Evolutionary conservation across 2,797 vertebrate species (phyloP), one percentile per base, ranked within the genome.

Genomic region (Avahi laniger): DNA sequence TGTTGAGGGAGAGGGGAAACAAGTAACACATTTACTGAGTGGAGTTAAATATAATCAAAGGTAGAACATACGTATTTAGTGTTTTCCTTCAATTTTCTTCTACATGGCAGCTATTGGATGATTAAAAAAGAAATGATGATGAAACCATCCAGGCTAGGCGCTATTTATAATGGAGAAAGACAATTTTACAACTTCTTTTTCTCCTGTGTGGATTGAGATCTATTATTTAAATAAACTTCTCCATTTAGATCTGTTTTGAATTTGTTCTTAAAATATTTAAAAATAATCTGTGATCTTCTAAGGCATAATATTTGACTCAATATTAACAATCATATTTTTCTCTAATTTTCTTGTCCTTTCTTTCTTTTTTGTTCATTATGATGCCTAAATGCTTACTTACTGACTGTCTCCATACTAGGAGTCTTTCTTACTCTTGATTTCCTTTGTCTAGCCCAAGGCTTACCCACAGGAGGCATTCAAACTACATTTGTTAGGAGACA

Each of bases 41-140:
- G 33, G 1, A 41, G 4, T 93, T 76, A 90, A 61, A 70, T 52
- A 93, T 54, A 86, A 14, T 33, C 33, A 90, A 75, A 93, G 76
- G 26, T 76, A 76, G 30, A 95, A 75, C 26, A 18, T 63, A 85
- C 67, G 15, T 59, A 85, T 81, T 85, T 85, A 76, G 69, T 86
- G 20, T 61, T 94, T 90, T 76, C 22, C 43, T 95, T 92, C 33
- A 67, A 57, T 92, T 85, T 92, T 38, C 48, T 92, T 93, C 84
- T 70, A 86, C 46, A 48, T 28, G 20, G 24, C 14, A 75, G 75
- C 24, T 86, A 75, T 2, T 38, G 20, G 26, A 69, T 7, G 11
- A 86, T 86, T 75, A 81, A 48, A 43, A 94, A 80, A 54, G 30
- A 89, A 86, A 76, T 90, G 28, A 85, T 72, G 46, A 90, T 94